These are phyloP conservation scores for Netelia inedita DNA, from an alignment of 2,888 invertebrate genomes.

Conservation along the genomic window DNA sequence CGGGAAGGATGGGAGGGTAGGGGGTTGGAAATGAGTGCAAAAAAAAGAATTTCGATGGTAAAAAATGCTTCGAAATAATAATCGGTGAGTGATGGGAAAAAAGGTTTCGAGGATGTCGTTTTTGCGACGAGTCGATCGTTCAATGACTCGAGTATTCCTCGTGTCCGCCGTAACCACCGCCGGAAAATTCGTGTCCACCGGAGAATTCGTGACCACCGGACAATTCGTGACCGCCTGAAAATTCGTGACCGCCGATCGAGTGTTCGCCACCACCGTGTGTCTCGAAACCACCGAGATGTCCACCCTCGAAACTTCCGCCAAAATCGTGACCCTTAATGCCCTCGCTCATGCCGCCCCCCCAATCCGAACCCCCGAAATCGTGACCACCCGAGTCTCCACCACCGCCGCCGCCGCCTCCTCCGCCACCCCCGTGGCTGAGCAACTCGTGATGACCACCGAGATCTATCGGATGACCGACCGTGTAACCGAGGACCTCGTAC, in stretches of 20 bases:
- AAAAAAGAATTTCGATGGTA: not conserved
- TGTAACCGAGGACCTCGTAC: constrained; percentile 90
- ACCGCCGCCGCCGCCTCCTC: constrained; percentile 67
- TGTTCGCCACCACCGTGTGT: constrained; percentile 14
- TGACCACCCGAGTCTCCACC: constrained; percentile 73
- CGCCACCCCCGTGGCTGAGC: constrained; percentile 72
- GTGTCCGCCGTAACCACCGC: constrained; percentile 69
- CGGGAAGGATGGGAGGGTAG: not conserved
- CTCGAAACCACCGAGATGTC: constrained; percentile 55
- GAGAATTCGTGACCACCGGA: constrained; percentile 10
- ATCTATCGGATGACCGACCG: constrained; percentile 87
- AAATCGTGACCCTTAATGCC: constrained; percentile 46
- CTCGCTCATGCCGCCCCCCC: constrained; percentile 15
- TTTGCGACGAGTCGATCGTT: constrained; percentile 15
- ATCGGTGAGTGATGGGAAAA: not conserved
- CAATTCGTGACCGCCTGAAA: constrained; percentile 43
- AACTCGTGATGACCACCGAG: constrained; percentile 83
- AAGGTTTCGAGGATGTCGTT: not conserved
- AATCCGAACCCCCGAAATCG: constrained; percentile 67
- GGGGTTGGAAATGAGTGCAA: not conserved
- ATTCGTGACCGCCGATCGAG: constrained; percentile 35
- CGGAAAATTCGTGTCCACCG: constrained; percentile 65
- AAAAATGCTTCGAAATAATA: not conserved
- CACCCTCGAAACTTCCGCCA: constrained; percentile 42
- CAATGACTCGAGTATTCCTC: constrained; percentile 66